phyloP scores from a whole-genome alignment of 2,797 vertebrate species.

The Diplodus puntazzo region DNA sequence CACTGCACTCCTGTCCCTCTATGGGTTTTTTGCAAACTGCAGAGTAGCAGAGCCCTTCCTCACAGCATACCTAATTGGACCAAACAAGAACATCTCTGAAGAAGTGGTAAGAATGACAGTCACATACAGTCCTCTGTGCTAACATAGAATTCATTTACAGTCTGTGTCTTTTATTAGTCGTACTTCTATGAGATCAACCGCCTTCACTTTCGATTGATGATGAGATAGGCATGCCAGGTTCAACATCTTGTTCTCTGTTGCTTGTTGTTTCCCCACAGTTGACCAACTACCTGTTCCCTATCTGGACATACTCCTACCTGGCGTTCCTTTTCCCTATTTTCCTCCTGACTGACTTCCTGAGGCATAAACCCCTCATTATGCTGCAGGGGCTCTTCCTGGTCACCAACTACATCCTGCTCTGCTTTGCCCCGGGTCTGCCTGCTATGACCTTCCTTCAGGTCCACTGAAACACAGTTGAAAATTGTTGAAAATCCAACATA shows the following conservation, averaged over 20 bases:
- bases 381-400: conserved; percentile 82
- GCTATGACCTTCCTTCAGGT: conserved; percentile 83
- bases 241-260: background rate
- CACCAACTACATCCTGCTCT: conserved; percentile 79
- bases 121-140: background rate
- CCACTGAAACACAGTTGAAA: conserved; percentile 19
- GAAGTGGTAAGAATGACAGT: conserved; percentile 77
- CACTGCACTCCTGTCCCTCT: conserved; percentile 79
- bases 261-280: conserved; percentile 65
- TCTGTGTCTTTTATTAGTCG: background rate
- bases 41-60: conserved; percentile 86
- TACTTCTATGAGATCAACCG: background rate
- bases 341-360: conserved; percentile 83
- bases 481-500: background rate
- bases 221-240: background rate
- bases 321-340: conserved; percentile 82
- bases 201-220: conserved; percentile 1
- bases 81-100: conserved; percentile 84
- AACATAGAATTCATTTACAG: background rate
- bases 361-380: conserved; percentile 83
- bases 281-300: conserved; percentile 85
- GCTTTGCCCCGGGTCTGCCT: conserved; percentile 77
- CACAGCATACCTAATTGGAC: conserved; percentile 85
- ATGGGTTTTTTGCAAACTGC: conserved; percentile 84
- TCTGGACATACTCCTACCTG: conserved; percentile 88